Evolutionary conservation across 1,140 invertebrate genomes (phyloP), one percentile per base, ranked within the genome.

Genomic region (Pantala flavescens): DNA sequence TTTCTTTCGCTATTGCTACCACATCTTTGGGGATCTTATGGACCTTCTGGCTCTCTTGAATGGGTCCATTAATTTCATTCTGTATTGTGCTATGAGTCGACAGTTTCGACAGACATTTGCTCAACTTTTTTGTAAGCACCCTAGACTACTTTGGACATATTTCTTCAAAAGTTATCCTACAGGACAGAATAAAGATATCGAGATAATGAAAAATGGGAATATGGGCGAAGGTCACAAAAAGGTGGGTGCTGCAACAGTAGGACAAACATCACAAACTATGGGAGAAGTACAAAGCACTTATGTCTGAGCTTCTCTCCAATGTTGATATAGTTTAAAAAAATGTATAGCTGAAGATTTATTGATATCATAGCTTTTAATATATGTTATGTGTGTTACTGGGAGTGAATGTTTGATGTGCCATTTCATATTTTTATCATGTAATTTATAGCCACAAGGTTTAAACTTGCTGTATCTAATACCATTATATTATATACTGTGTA

Each of bases 11-110:
- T 85, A 84, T 71, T 93, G 91, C 79, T 93, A 93, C 79, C 85
- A 88, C 82, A 88, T 89, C 36, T 90, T 96, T 72, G 94, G 94
- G 0, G 93, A 96, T 81, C 78, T 97, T 11, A 94, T 97, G 91
- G 96, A 98, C 81, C 88, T 97, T 23, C 82, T 97, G 73, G 96
- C 96, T 0, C 84, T 98, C 7, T 83, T 98, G 73, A 98, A 98
- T 83, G 94, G 93, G 9, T 91, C 93, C 10, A 91, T 98, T 70
- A 97, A 96, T 80, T 98, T 98, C 81, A 90, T 98, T 70, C 86
- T 98, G 9, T 98, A 98, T 81, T 97, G 95, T 78, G 90, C 91
- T 28, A 98, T 98, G 96, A 95, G 93, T 63, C 86, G 92, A 71
- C 95, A 97, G 85, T 98, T 98, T 82, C 85, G 96, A 16, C 87